phyloP scores from a whole-genome alignment of 2,888 invertebrate species.

The Adineta ricciae region DNA sequence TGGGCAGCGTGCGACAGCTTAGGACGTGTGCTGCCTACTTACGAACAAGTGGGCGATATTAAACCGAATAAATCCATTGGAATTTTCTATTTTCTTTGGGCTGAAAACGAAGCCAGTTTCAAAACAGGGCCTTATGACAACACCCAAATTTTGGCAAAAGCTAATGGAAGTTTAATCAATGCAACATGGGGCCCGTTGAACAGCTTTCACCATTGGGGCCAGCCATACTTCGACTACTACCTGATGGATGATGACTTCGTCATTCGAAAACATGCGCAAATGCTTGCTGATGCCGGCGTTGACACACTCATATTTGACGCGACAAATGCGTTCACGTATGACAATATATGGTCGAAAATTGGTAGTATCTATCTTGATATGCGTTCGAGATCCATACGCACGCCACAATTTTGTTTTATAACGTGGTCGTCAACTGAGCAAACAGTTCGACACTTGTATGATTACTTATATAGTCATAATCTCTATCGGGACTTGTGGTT shows the following conservation, averaged over 20 bases:
- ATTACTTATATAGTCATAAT: not conserved
- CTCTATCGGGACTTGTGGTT: not conserved
- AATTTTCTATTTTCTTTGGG: not conserved
- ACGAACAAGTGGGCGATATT: not conserved
- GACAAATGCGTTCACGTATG: not conserved
- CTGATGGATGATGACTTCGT: not conserved
- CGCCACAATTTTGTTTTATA: not conserved
- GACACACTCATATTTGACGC: not conserved
- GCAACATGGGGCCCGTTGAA: not conserved
- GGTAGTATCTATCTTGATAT: not conserved
- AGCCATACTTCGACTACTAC: not conserved
- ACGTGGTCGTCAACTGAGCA: not conserved
- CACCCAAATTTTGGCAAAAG: not conserved
- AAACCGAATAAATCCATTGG: not conserved
- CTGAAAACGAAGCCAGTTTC: not conserved
- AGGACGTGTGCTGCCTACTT: not conserved
- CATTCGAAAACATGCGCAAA: not conserved
- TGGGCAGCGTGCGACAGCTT: not conserved
- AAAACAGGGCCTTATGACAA: not conserved
- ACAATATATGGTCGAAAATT: not conserved
- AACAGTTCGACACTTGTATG: not conserved
- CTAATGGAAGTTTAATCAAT: not conserved
- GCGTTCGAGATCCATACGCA: not conserved
- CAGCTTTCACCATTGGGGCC: not conserved
- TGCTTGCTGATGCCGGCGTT: not conserved